Conservation (phyloP, 2,888 invertebrate species). For the Ornithoptera alexandrae region DNA sequence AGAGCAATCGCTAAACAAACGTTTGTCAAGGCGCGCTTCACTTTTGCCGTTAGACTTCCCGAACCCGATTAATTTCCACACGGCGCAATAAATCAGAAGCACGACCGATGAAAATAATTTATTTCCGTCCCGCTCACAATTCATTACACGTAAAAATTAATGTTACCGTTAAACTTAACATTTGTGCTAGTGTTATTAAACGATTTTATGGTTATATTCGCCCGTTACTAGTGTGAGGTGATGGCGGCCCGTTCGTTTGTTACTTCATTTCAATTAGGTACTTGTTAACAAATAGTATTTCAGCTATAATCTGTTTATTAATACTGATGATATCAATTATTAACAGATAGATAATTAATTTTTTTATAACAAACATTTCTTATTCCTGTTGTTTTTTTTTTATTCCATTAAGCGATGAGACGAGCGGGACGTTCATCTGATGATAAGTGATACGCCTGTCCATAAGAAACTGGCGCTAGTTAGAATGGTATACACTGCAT, state of each 20-base stretch:
- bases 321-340: not conserved
- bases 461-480: no score
- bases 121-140: constrained; percentile 52
- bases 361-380: not conserved
- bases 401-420: not conserved
- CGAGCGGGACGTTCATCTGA: no score
- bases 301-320: not conserved
- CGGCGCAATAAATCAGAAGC: constrained; percentile 53
- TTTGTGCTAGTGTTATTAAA: constrained; percentile 24
- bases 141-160: constrained; percentile 52
- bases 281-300: constrained; percentile 4
- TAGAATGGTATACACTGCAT: no score
- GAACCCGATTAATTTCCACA: constrained; percentile 61
- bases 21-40: constrained; percentile 31
- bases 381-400: not conserved
- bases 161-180: constrained; percentile 42
- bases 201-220: constrained; percentile 18
- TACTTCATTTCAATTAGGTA: constrained; percentile 17
- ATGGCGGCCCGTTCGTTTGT: constrained; percentile 9
- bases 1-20: constrained; percentile 3
- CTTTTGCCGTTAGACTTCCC: constrained; percentile 49
- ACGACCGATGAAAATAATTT: constrained; percentile 59
- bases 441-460: no score
- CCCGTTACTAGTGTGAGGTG: constrained; percentile 11
- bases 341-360: not conserved